Conservation (phyloP, 2,113 vertebrate genomes). For the Parus major region DNA sequence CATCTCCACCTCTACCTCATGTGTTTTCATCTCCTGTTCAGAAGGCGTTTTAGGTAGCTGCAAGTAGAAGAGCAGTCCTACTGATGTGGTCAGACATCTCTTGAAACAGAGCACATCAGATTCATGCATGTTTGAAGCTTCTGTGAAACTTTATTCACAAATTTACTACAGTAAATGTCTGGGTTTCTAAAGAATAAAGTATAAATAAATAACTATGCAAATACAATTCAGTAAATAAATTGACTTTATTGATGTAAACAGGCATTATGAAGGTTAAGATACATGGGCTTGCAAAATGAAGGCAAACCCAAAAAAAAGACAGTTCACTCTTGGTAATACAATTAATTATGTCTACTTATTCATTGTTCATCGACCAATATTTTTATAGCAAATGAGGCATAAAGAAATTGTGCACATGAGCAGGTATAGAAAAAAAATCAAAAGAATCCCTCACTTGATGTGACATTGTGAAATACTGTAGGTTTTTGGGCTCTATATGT, state of each 20-base stretch:
- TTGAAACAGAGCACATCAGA: neutral
- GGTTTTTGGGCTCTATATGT: neutral
- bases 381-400: slow-evolving; percentile 43
- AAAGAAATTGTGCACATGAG: slow-evolving; percentile 10
- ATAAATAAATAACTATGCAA: neutral
- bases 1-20: neutral
- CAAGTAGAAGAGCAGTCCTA: neutral
- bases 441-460: neutral
- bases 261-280: neutral
- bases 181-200: neutral
- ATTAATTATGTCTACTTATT: slow-evolving; percentile 24
- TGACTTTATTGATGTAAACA: neutral
- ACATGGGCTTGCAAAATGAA: neutral
- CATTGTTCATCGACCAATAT: slow-evolving; percentile 42
- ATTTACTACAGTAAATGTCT: neutral
- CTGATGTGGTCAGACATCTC: neutral
- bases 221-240: neutral
- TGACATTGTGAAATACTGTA: slow-evolving; percentile 19
- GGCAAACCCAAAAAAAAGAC: neutral
- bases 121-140: neutral
- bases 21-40: neutral
- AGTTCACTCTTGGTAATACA: neutral
- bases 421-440: neutral
- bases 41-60: neutral
- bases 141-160: neutral